These are phyloP conservation scores for Triplophysa tibetana DNA, from an alignment of 2,113 vertebrate genomes.

Conservation along the genomic window DNA sequence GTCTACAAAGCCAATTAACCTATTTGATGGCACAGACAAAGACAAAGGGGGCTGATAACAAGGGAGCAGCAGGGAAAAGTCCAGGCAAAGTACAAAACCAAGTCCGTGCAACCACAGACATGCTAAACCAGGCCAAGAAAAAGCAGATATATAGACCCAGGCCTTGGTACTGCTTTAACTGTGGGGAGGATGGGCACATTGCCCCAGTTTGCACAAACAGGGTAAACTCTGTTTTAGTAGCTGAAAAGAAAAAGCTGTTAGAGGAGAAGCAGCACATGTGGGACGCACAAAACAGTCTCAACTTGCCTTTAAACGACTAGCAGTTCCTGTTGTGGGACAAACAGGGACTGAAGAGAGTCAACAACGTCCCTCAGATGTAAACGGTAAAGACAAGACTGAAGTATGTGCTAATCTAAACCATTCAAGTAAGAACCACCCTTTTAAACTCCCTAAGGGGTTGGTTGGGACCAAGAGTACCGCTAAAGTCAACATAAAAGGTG, in stretches of 20 bases:
- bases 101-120: not conserved
- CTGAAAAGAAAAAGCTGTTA: constrained; percentile 30
- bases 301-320: constrained; percentile 36
- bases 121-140: not conserved
- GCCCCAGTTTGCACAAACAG: constrained; percentile 10
- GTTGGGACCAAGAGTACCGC: constrained; percentile 9
- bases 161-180: constrained; percentile 11
- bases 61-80: not conserved
- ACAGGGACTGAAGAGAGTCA: constrained; percentile 18
- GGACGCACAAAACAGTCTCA: not conserved
- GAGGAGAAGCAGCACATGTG: constrained; percentile 19
- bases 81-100: not conserved
- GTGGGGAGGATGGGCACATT: constrained; percentile 36
- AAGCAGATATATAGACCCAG: not conserved
- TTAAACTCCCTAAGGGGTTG: constrained; percentile 16
- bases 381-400: not conserved
- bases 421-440: constrained; percentile 4
- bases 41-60: not conserved
- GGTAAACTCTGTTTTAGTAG: constrained; percentile 25
- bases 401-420: not conserved
- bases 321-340: constrained; percentile 42
- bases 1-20: constrained; percentile 36
- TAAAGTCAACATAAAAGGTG: not conserved
- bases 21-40: constrained; percentile 15
- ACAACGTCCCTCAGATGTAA: constrained; percentile 29